Evolutionary conservation across 1,140 invertebrate species (phyloP).

Genomic region (Homarus americanus): DNA sequence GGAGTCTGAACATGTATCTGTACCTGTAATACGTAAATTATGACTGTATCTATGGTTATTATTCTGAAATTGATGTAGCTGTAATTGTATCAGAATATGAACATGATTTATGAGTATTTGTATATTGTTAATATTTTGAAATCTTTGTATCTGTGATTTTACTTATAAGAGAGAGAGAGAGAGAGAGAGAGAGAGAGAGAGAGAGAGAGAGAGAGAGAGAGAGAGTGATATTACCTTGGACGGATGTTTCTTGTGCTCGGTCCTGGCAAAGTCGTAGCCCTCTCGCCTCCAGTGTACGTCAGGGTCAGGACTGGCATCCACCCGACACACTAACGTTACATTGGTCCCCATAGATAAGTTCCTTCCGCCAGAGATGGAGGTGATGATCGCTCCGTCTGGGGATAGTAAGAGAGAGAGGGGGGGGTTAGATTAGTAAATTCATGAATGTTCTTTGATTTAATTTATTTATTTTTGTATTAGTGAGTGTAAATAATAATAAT

Average conservation of each 20-base stretch:
- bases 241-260: slow-evolving; percentile 39
- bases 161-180: neutral
- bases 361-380: slow-evolving; percentile 1
- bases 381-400: slow-evolving; percentile 36
- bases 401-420: neutral
- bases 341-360: slow-evolving; percentile 5
- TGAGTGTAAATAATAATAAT: no score
- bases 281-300: slow-evolving; percentile 31
- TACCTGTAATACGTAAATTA: no score
- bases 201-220: neutral
- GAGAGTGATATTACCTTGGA: slow-evolving; percentile 15
- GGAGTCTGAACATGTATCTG: no score
- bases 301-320: slow-evolving; percentile 31
- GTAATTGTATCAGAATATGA: no score
- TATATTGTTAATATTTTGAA: no score
- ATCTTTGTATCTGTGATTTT: no score
- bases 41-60: no score
- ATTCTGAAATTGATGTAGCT: no score
- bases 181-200: neutral
- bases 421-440: neutral
- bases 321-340: slow-evolving; percentile 14
- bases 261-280: slow-evolving; percentile 31
- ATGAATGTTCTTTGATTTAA: neutral
- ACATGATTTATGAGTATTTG: no score
- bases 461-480: no score